Evolutionary conservation across 2,888 invertebrate species (phyloP).

Genomic region (Cantharis lateralis): DNA sequence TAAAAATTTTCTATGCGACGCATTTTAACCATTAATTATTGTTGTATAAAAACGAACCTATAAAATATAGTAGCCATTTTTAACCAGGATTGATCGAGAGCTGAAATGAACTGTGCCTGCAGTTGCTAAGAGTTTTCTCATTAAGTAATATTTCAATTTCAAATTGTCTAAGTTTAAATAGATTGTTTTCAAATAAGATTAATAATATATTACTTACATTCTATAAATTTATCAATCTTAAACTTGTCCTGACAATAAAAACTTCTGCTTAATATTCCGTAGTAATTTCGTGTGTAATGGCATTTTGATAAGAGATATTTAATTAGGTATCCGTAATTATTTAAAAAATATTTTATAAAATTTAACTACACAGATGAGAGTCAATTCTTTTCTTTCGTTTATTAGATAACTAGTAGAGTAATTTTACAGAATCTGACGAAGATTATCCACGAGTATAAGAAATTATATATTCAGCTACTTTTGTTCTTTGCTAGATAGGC

Average conservation of each 20-base stretch:
- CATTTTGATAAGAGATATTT: not conserved
- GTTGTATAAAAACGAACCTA: not conserved
- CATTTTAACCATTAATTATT: not conserved
- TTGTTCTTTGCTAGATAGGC: too few relatives aligned
- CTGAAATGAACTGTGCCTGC: constrained; percentile 5
- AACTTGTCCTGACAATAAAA: not conserved
- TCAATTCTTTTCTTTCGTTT: too few relatives aligned
- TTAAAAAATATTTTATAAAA: not conserved
- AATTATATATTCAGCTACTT: too few relatives aligned
- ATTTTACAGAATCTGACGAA: too few relatives aligned
- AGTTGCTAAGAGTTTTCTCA: constrained; percentile 2
- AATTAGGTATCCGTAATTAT: not conserved
- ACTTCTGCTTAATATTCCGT: not conserved
- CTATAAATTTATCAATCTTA: not conserved
- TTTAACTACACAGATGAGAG: too few relatives aligned
- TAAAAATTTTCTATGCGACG: not conserved
- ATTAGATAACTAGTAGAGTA: too few relatives aligned
- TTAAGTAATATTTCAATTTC: not conserved
- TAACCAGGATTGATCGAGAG: constrained; percentile 1
- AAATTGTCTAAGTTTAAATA: not conserved
- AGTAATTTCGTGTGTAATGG: not conserved
- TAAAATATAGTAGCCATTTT: not conserved
- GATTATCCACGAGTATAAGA: too few relatives aligned
- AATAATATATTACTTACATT: not conserved
- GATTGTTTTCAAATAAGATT: not conserved